A percentile compares a stretch with the other conserved stretches of the same genome.
Conservation (phyloP, 2,113 vertebrate genomes). For the Pandion haliaetus region DNA sequence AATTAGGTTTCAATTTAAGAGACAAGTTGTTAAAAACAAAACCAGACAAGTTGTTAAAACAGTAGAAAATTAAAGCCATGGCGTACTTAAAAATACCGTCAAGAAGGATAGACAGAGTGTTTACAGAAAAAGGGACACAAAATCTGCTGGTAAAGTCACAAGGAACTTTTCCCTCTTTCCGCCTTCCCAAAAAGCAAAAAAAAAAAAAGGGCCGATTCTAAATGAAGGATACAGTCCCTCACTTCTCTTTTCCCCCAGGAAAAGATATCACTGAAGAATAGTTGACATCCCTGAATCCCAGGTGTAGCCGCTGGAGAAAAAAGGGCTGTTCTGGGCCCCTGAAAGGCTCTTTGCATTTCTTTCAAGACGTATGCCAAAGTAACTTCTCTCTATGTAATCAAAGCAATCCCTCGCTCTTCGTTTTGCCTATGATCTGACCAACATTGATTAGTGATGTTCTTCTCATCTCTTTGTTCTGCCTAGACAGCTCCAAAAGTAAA, state of each 20-base stretch:
- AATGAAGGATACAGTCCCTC: background rate
- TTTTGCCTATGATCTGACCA: background rate
- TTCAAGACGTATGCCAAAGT: background rate
- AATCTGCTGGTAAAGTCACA: constrained; percentile 33
- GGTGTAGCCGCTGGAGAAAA: background rate
- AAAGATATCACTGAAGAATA: background rate
- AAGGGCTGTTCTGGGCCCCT: background rate
- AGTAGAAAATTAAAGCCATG: constrained; percentile 18
- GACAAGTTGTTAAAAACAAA: constrained; percentile 59
- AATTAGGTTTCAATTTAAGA: constrained; percentile 43
- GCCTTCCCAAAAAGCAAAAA: background rate
- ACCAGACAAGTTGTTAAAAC: constrained; percentile 51
- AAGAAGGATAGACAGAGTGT: constrained; percentile 21
- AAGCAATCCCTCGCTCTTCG: background rate
- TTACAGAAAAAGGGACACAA: constrained; percentile 26
- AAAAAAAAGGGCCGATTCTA: background rate
- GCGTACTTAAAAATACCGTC: constrained; percentile 28
- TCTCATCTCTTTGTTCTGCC: background rate
- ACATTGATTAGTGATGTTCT: background rate
- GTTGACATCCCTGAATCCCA: background rate
- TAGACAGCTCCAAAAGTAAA: background rate
- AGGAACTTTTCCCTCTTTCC: constrained; percentile 4
- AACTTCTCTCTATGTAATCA: background rate
- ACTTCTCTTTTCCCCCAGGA: background rate
- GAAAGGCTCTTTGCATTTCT: background rate